Base-by-base conservation (phyloP, 1,140 invertebrate species). In the Mesaphorura yosii region DNA sequence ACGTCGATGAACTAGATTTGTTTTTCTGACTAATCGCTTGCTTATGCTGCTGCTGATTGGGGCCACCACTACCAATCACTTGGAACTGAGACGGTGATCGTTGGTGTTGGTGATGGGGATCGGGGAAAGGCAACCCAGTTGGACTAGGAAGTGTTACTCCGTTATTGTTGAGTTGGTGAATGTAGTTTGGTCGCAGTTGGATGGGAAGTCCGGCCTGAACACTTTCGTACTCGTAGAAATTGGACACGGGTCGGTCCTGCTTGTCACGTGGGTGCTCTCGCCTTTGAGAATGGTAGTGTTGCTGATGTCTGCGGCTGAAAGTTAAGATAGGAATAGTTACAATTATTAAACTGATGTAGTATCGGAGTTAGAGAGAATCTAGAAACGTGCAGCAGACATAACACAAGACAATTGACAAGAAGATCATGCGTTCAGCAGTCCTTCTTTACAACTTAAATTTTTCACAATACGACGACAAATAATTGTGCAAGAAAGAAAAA, bases 211-310 rank as follows among this genome's bases (percentile, higher is more conserved):
- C 65, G 4, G 72, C 77, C 62, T 83, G 81, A 17, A 83, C 77
- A 58, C 76, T 83, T 66, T 87, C 84, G 67, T 87, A 87, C 69
- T 87, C 84, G 66, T 84, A 86, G 68, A 81, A 86, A 68, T 84
- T 86, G 57, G 83, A 85, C 50, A 82, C 76, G 14, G 84, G 83
- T 10, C 84, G 72, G 19, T 75, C 68, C 17, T 76, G 72, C 29
- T 73, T 72, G 50, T 56, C 56, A 3, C 78, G 76, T 25, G 78
- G 76, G 49, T 76, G 72, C 42, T 81, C 77, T 54, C 80, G 78
- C 46, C 83, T 73, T 69, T 85, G 82, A 5, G 82, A 84, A 70
- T 85, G 82, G 67, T 83, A 84, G 64, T 80, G 75, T 66, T 83
- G 78, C 68, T 82, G 76, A 38, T 63, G 61, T 64, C 78, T 69